Percentiles rank a stretch among this genome's conserved stretches.
phyloP scores from a whole-genome alignment of 2,888 invertebrate species.

The Ormia ochracea region DNA sequence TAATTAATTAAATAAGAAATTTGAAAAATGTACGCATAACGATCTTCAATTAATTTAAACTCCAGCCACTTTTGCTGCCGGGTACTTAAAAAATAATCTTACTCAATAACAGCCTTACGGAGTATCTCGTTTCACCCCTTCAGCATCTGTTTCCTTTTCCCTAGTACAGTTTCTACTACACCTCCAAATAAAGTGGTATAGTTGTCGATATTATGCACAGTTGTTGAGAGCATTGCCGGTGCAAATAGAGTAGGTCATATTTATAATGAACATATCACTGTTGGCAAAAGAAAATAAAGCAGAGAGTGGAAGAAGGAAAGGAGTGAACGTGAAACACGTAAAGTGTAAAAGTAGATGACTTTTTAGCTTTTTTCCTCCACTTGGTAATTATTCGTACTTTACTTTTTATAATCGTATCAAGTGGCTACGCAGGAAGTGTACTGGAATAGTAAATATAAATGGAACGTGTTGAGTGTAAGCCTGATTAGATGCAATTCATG shows the following conservation, averaged over 20 bases:
- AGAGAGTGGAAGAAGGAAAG: background rate
- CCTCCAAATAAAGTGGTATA: slow-evolving; percentile 40
- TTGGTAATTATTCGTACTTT: slow-evolving; percentile 54
- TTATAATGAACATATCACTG: slow-evolving; percentile 56
- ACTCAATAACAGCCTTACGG: slow-evolving; percentile 16
- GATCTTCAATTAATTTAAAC: background rate
- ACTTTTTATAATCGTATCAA: slow-evolving; percentile 12
- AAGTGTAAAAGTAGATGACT: slow-evolving; percentile 56
- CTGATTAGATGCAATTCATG: slow-evolving; percentile 26
- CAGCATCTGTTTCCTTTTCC: slow-evolving; percentile 11
- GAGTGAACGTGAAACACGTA: slow-evolving; percentile 12
- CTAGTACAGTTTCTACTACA: background rate
- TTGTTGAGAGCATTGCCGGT: slow-evolving; percentile 8
- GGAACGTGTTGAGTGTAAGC: slow-evolving; percentile 31
- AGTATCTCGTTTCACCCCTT: slow-evolving; percentile 9
- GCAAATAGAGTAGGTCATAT: slow-evolving; percentile 40
- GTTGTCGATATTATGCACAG: slow-evolving; percentile 37
- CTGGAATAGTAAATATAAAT: slow-evolving; percentile 43
- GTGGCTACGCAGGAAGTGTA: slow-evolving; percentile 40
- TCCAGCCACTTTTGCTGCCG: background rate
- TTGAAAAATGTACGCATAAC: no score
- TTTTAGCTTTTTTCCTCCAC: slow-evolving; percentile 30
- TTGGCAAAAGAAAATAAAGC: slow-evolving; percentile 6
- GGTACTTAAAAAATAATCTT: slow-evolving; percentile 2
- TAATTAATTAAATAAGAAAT: no score